A percentile compares a stretch with the other conserved stretches of the same genome.
Evolutionary conservation across 2,113 vertebrate genomes (phyloP).

Genomic region (Rallus limicola): DNA sequence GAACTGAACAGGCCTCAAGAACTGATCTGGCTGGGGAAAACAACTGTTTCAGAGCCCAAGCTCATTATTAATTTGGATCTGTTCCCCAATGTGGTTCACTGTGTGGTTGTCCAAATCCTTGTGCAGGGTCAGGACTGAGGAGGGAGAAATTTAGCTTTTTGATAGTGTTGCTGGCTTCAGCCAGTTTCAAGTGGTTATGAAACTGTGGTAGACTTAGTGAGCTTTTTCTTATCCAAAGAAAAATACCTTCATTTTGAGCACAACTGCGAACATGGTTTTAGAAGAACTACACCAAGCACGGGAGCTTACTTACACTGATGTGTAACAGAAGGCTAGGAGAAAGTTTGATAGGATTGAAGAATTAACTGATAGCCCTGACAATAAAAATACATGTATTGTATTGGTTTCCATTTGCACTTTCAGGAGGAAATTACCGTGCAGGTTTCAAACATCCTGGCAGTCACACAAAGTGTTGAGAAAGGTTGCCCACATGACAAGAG

Average conservation of each 20-base stretch:
- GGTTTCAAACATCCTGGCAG: not conserved
- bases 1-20: not conserved
- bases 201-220: not conserved
- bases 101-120: slow-evolving; percentile 7
- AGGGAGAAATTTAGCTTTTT: not conserved
- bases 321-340: not conserved
- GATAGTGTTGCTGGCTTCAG: not conserved
- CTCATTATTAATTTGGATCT: slow-evolving; percentile 29
- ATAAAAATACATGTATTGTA: not conserved
- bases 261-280: not conserved
- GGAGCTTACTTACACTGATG: not conserved
- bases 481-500: not conserved
- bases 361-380: slow-evolving; percentile 15
- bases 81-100: not conserved
- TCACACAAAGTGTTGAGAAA: not conserved
- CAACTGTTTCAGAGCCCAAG: slow-evolving; percentile 13
- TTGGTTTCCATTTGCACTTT: not conserved
- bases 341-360: not conserved
- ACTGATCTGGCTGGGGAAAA: slow-evolving; percentile 3
- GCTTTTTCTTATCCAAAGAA: not conserved
- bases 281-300: not conserved
- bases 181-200: not conserved
- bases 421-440: not conserved
- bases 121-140: not conserved
- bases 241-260: not conserved